Base-by-base conservation (phyloP, 30 jellyfish, hydroid and myxozoan species). In the Pelagia noctiluca region DNA sequence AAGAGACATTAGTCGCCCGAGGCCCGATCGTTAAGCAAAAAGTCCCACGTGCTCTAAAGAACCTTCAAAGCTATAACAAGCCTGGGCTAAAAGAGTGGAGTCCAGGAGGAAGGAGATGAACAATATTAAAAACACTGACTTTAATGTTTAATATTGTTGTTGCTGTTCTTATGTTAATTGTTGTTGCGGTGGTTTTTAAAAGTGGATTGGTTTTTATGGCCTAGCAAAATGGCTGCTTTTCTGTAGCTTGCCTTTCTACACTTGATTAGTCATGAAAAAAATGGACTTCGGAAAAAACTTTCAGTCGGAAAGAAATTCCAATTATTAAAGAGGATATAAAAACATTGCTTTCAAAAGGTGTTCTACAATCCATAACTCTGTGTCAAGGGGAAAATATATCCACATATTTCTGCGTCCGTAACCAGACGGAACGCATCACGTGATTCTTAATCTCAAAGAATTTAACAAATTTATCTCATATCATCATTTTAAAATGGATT, bases 401-500 rank as follows among this genome's bases (percentile, higher is more conserved):
- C 5, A 10, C 72, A 26, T 57, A 57, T 57, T 57, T 57, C 33
- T 57, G 5, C 8, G 72, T 4, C 57, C 57, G 7, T 11, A 66
- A 65, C 28, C 28, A 28, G 62, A 32, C 34, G 79, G 64, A 33
- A 3, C 11, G 10, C 29, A 24, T 66, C 57, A 65, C 23, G 29
- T 33, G 30, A 71, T 71, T 33, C 76, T 71, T 3, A 71, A 71
- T 25, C 25, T 71, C 19, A 71, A 36, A 46, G 19, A 3, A 16
- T 42, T 71, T 71, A 71, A 71, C 37, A 8, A 35, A 33, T 11
- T 5, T 42, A 66, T 66, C 7, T 10, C 50, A 3, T 74, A 23
- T 28, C 76, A 48, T 46, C 86, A 74, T 50, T 50, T 74, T 29
- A 74, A 50, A 50, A 74, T 46, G 82, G 86, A 74, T 8, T 3